phyloP scores from a whole-genome alignment of 2,888 invertebrate species.

The Pristionchus exspectatus region DNA sequence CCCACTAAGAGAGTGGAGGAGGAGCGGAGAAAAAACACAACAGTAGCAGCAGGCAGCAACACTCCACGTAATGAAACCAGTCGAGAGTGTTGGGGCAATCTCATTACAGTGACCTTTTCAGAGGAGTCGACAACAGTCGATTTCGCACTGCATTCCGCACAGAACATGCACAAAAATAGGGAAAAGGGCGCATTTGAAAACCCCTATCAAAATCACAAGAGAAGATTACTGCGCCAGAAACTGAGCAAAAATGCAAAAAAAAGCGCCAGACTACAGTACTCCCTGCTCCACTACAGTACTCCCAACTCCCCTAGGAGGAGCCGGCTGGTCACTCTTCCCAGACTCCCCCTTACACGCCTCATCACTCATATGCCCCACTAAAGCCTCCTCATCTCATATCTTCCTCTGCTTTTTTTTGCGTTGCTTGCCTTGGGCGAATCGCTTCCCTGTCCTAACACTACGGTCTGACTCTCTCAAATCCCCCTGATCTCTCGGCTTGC shows the following conservation, averaged over 20 bases:
- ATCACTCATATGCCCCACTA: background rate
- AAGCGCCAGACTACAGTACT: background rate
- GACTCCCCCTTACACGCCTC: background rate
- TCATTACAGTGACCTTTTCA: background rate
- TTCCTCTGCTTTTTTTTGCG: background rate
- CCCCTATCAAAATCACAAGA: background rate
- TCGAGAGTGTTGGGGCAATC: constrained; percentile 6
- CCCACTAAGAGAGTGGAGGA: background rate
- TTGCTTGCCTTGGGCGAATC: constrained; percentile 2
- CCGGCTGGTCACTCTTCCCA: constrained; percentile 20
- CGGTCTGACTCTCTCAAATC: background rate
- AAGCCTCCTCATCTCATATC: constrained; percentile 16
- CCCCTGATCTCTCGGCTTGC: background rate
- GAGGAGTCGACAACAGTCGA: background rate
- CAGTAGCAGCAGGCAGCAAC: background rate
- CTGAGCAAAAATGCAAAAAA: too few relatives aligned
- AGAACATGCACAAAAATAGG: background rate
- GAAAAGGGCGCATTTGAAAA: background rate
- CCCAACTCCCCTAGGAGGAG: background rate
- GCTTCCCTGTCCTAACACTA: background rate
- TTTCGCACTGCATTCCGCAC: background rate
- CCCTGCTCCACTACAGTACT: background rate
- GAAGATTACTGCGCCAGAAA: background rate
- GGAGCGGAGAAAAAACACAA: background rate
- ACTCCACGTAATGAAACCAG: background rate